Base-by-base conservation (phyloP, 2,888 invertebrate species). In the Brachycybe producta region DNA sequence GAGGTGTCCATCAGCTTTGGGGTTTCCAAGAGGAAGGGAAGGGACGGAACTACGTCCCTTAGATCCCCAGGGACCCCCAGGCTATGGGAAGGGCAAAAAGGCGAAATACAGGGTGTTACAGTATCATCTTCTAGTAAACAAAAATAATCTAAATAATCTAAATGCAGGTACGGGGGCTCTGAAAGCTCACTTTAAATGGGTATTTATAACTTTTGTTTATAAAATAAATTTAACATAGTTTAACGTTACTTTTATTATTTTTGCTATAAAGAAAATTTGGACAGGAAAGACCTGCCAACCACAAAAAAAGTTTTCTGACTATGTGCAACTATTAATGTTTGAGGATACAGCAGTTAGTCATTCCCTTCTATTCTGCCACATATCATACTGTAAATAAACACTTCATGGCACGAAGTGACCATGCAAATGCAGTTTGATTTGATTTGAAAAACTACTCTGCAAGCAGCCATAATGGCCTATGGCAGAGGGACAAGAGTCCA, bases 351-450 rank as follows among this genome's bases (percentile, higher is more conserved):
- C 30, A 15, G 45, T 45, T 0, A 49, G 11, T 7, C n/a, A 49
- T 30, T 17, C 15, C 1, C 19, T 41, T 11, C 2, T 27, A 2
- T 24, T 49, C 2, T 27, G 30, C 17, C 15, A 40, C 1, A 30
- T 17, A 1, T 0, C 8, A 41, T 17, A 19, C 2, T 3, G 3
- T 3, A 1, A 5, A 4, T 17, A 23, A 49, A n/a, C 30, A 41
- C 2, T 40, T 38, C 21, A 30, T 41, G 1, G 7, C 5, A n/a
- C 26, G 34, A 1, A 15, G n/a, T 3, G 43, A 30, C 11, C 1
- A 30, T 1, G 41, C 46, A 15, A 65, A 63, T 52, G 57, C 61
- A 0, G 58, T 61, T 8, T 58, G 68, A 4, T 67, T 66, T 0
- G 59, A 61, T 0, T 67, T 63, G n/a, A n/a, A n/a, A n/a, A n/a